Percentiles rank a stretch among this genome's conserved stretches.
phyloP scores from a whole-genome alignment of 1,140 invertebrate species.

The Heliconius melpomene region DNA sequence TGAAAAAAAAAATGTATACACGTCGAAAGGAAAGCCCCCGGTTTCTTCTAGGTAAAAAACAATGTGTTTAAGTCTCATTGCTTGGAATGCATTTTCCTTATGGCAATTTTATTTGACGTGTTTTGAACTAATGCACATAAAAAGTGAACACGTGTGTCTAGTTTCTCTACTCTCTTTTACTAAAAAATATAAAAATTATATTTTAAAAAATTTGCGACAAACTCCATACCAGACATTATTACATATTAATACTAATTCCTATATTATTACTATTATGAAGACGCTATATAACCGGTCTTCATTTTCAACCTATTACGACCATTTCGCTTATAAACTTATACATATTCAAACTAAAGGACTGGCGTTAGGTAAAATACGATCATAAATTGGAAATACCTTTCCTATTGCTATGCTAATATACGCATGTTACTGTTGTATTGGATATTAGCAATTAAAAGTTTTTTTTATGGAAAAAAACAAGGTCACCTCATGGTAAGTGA shows the following conservation, averaged over 20 bases:
- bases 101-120: too few relatives aligned
- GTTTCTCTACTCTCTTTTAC: too few relatives aligned
- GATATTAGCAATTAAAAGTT: not conserved
- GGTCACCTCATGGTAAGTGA: too few relatives aligned
- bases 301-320: not conserved
- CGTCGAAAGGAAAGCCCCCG: too few relatives aligned
- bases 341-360: conserved; percentile 1
- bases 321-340: conserved; percentile 6
- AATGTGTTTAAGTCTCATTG: too few relatives aligned
- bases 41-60: too few relatives aligned
- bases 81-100: too few relatives aligned
- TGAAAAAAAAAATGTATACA: too few relatives aligned
- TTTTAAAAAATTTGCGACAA: not conserved
- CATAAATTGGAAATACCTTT: conserved; percentile 6
- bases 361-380: not conserved
- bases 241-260: conserved; percentile 4
- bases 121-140: too few relatives aligned
- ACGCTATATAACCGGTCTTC: not conserved
- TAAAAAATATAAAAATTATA: too few relatives aligned
- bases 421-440: not conserved
- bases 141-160: too few relatives aligned
- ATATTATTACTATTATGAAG: not conserved
- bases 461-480: too few relatives aligned
- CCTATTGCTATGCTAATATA: conserved; percentile 5
- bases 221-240: not conserved